These are phyloP conservation scores for Heliconius ismenius DNA, from an alignment of 2,888 invertebrate genomes.

Conservation along the genomic window DNA sequence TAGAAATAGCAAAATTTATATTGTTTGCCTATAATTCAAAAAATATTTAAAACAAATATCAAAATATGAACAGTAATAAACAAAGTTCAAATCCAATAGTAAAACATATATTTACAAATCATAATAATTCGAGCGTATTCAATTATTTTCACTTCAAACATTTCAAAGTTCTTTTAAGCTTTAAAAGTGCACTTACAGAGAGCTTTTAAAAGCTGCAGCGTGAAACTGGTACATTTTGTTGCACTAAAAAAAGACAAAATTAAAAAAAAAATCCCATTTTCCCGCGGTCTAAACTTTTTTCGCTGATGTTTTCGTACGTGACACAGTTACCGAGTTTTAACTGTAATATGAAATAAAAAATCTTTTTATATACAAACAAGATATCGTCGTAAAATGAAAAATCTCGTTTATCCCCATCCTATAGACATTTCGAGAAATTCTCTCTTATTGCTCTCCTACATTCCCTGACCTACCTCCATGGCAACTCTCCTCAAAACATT, in stretches of 20 bases:
- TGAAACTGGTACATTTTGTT: constrained; percentile 33
- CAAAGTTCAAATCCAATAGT: neutral
- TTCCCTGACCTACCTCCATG: too few species aligned
- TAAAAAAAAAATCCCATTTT: constrained; percentile 30
- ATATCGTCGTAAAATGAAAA: too few species aligned
- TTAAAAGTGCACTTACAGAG: constrained; percentile 21
- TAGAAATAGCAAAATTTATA: too few species aligned
- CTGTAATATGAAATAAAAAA: neutral
- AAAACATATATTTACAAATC: neutral
- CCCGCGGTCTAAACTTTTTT: constrained; percentile 5
- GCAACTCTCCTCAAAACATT: too few species aligned
- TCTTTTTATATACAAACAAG: neutral
- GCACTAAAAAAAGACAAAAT: constrained; percentile 31
- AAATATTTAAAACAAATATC: too few species aligned
- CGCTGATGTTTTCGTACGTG: neutral
- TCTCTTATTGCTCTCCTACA: neutral
- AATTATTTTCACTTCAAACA: constrained; percentile 21
- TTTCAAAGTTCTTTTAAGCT: constrained; percentile 22
- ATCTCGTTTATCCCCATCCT: too few species aligned
- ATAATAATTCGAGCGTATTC: constrained; percentile 16
- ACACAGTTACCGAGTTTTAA: constrained; percentile 3
- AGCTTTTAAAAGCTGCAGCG: constrained; percentile 29
- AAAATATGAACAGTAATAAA: too few species aligned
- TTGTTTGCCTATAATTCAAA: too few species aligned
- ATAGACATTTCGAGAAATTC: neutral